A percentile compares a stretch with the other conserved stretches of the same genome.
Evolutionary conservation across 2,888 invertebrate species (phyloP).

Genomic region (Diarsia brunnea): DNA sequence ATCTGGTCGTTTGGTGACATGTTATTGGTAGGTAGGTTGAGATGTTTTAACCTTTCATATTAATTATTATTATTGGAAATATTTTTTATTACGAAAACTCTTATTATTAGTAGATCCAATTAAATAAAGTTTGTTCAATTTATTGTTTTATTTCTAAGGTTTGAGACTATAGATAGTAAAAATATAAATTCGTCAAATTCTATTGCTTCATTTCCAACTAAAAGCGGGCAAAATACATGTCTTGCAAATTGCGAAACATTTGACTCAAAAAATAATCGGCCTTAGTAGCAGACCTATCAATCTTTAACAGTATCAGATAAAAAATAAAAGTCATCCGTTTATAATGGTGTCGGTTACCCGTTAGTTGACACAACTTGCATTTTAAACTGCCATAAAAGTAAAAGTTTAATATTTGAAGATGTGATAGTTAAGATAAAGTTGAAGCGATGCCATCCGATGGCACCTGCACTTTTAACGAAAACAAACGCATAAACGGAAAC

Average conservation of each 20-base stretch:
- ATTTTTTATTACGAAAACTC: background rate
- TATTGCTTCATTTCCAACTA: background rate
- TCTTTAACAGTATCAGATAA: conserved; percentile 53
- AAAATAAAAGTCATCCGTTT: conserved; percentile 67
- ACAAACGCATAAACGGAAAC: conserved; percentile 38
- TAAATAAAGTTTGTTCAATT: too few relatives aligned
- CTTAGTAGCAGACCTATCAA: conserved; percentile 56
- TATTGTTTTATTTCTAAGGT: too few relatives aligned
- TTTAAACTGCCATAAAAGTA: conserved; percentile 88
- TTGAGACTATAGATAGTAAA: too few relatives aligned
- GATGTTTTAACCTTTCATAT: background rate
- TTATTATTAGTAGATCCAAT: too few relatives aligned
- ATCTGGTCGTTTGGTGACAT: background rate
- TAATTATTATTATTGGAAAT: conserved; percentile 3
- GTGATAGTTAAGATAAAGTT: conserved; percentile 86
- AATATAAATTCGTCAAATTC: background rate
- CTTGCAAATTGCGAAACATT: conserved; percentile 6
- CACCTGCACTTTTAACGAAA: conserved; percentile 84
- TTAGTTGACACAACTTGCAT: conserved; percentile 85
- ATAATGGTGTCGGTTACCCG: conserved; percentile 72
- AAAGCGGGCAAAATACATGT: fast-evolving
- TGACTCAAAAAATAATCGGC: conserved; percentile 16
- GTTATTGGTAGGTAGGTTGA: background rate
- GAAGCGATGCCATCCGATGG: conserved; percentile 80
- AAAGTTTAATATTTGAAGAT: conserved; percentile 88